Evolutionary conservation across 2,888 invertebrate genomes (phyloP).

Genomic region (Seira sanloemensis): DNA sequence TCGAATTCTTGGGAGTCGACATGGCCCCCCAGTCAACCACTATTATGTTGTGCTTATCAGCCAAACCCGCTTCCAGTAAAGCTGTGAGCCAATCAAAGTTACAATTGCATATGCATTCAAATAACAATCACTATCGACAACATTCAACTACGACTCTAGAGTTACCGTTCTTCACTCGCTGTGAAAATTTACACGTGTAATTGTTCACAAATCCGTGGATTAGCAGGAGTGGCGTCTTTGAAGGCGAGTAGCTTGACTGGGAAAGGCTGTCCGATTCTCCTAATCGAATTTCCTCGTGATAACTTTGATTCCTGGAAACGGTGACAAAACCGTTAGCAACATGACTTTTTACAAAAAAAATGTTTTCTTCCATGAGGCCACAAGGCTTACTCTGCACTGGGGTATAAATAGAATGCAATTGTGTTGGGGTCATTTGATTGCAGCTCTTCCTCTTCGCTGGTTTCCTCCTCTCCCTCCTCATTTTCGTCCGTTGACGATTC

Average conservation of each 20-base stretch:
- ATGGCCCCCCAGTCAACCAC: slow-evolving; percentile 64
- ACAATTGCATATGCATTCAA: not conserved
- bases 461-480: slow-evolving; percentile 28
- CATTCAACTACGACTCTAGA: not conserved
- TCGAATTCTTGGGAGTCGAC: slow-evolving; percentile 51
- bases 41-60: slow-evolving; percentile 50
- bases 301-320: slow-evolving; percentile 46
- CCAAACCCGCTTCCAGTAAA: slow-evolving; percentile 43
- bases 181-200: slow-evolving; percentile 57
- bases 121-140: too few relatives aligned
- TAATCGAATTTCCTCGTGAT: slow-evolving; percentile 49
- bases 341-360: too few relatives aligned
- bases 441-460: slow-evolving; percentile 21
- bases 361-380: too few relatives aligned
- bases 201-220: slow-evolving; percentile 67
- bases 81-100: slow-evolving; percentile 19
- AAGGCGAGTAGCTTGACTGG: slow-evolving; percentile 35
- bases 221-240: slow-evolving; percentile 46
- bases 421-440: slow-evolving; percentile 54
- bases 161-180: slow-evolving; percentile 63
- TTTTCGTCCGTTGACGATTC: slow-evolving; percentile 29
- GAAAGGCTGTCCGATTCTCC: slow-evolving; percentile 36
- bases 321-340: too few relatives aligned
- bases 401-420: slow-evolving; percentile 61
- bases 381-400: slow-evolving; percentile 61